Conservation (phyloP, 2,113 vertebrate genomes). For the Clarias magur region DNA sequence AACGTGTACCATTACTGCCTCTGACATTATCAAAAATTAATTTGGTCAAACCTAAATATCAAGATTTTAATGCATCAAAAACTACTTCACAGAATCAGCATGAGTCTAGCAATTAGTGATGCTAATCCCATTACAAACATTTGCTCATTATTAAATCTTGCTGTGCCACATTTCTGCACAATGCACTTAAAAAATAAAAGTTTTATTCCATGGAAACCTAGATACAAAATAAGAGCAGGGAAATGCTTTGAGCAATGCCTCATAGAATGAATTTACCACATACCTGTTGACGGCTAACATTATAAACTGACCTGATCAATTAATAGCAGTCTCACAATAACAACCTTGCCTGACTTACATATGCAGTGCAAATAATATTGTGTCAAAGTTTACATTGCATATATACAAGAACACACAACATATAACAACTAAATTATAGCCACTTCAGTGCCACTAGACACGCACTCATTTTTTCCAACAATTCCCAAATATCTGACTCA, state of each 20-base stretch:
- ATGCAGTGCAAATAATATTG: neutral
- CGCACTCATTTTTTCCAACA: neutral
- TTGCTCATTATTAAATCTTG: neutral
- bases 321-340: neutral
- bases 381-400: neutral
- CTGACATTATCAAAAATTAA: neutral
- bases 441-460: neutral
- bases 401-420: neutral
- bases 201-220: neutral
- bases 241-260: neutral
- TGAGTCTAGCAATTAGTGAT: neutral
- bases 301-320: neutral
- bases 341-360: neutral
- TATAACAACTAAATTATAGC: neutral
- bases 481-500: conserved; percentile 1
- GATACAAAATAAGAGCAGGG: neutral
- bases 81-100: neutral
- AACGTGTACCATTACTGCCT: neutral
- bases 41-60: neutral
- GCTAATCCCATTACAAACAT: neutral
- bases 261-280: neutral
- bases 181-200: too few relatives aligned
- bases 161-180: neutral
- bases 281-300: neutral
- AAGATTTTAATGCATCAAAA: neutral